A percentile compares a stretch with the other conserved stretches of the same genome.
phyloP scores from a whole-genome alignment of 2,888 invertebrate species.

The Drosophila subsilvestris region DNA sequence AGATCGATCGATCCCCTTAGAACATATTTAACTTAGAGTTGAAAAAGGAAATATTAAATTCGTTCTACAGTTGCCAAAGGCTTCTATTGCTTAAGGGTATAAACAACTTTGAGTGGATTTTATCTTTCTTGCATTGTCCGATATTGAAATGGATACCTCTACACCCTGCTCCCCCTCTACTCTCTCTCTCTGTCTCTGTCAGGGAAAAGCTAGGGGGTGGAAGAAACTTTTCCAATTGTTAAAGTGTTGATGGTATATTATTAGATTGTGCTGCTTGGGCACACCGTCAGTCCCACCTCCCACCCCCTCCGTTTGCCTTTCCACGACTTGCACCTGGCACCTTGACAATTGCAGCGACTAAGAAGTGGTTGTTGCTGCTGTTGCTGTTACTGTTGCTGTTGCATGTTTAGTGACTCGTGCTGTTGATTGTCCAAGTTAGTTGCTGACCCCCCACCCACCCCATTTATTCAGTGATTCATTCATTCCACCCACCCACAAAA shows the following conservation, averaged over 20 bases:
- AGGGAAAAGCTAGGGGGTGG: conserved; percentile 7
- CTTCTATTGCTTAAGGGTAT: conserved; percentile 15
- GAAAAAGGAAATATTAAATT: too few relatives aligned
- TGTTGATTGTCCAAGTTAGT: conserved; percentile 57
- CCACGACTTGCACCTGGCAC: conserved; percentile 36
- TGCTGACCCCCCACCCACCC: conserved; percentile 2
- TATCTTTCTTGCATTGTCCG: background rate
- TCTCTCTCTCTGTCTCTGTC: background rate
- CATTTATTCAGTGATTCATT: conserved; percentile 7
- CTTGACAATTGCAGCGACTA: conserved; percentile 45
- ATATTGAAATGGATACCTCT: conserved; percentile 7
- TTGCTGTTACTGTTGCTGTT: conserved; percentile 28
- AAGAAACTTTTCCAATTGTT: conserved; percentile 58
- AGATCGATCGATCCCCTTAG: too few relatives aligned
- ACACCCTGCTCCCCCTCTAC: background rate
- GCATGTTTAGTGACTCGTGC: conserved; percentile 69
- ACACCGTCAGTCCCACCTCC: conserved; percentile 1
- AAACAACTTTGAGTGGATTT: conserved; percentile 10
- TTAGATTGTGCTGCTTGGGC: conserved; percentile 46
- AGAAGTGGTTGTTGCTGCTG: conserved; percentile 12
- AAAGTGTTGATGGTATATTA: conserved; percentile 49
- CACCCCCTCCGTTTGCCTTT: background rate
- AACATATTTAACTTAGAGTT: too few relatives aligned
- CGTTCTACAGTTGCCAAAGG: too few relatives aligned
- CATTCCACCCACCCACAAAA: conserved; percentile 31